These are phyloP conservation scores for Ceyx erithaca DNA, from an alignment of 2,797 vertebrate species.

Conservation along the genomic window DNA sequence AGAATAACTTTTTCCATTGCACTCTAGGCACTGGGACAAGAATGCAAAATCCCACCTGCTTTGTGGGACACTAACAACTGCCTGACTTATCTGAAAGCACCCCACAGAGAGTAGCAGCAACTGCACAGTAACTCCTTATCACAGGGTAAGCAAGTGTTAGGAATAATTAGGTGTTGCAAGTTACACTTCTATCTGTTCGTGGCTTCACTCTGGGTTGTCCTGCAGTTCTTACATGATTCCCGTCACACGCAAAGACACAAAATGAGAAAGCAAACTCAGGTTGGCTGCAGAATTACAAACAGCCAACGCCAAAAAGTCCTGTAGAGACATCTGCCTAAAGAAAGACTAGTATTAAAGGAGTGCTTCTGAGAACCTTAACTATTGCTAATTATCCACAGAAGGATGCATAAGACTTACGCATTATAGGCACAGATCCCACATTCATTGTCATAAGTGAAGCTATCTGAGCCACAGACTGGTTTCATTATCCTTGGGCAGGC, in stretches of 20 bases:
- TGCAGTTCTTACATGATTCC: not conserved
- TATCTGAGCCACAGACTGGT: conserved; percentile 60
- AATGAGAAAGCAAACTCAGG: not conserved
- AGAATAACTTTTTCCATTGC: not conserved
- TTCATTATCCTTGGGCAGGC: conserved; percentile 6
- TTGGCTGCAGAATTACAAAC: not conserved
- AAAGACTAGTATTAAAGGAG: not conserved
- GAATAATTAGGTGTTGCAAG: not conserved
- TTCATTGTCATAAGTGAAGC: conserved; percentile 21
- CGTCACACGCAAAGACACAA: not conserved
- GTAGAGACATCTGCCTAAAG: not conserved
- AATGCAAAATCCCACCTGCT: not conserved
- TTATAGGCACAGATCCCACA: conserved; percentile 60
- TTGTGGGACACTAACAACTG: not conserved
- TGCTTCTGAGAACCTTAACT: not conserved
- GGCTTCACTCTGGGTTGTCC: not conserved
- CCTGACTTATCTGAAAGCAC: not conserved
- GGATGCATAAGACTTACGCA: not conserved
- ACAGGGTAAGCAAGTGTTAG: not conserved
- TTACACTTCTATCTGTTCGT: not conserved
- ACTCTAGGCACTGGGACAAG: not conserved
- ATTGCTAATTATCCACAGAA: not conserved
- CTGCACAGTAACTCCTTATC: not conserved
- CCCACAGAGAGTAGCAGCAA: not conserved
- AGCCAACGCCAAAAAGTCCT: not conserved